Conservation (phyloP, 2,797 vertebrate species). For the Cercopithecus diana region DNA sequence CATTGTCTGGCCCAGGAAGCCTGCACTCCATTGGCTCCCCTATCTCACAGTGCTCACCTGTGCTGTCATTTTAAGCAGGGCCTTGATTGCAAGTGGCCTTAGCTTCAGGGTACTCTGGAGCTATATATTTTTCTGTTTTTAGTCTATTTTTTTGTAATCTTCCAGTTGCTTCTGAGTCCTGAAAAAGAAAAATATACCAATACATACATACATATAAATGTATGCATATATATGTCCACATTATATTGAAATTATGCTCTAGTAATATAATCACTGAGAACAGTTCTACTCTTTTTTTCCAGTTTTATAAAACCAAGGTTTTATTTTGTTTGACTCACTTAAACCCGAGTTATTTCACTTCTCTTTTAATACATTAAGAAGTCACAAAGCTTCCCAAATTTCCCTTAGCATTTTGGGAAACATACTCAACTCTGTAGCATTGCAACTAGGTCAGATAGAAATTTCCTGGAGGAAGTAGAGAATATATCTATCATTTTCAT, state of each 20-base stretch:
- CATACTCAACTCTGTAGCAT: neutral
- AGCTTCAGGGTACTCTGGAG: neutral
- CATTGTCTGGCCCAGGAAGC: neutral
- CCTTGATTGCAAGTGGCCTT: conserved; percentile 63
- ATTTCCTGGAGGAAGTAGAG: conserved; percentile 40
- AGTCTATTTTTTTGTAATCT: neutral
- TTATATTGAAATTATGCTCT: neutral
- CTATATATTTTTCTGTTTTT: neutral
- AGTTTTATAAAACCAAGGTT: neutral
- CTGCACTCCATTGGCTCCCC: neutral
- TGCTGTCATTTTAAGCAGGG: conserved; percentile 47
- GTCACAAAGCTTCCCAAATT: conserved; percentile 27
- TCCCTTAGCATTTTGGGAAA: conserved; percentile 38
- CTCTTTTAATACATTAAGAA: conserved; percentile 28
- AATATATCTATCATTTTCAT: conserved; percentile 60
- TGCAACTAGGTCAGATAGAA: conserved; percentile 63
- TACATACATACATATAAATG: neutral
- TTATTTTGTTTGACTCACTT: conserved; percentile 31
- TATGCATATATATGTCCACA: neutral
- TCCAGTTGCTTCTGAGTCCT: neutral
- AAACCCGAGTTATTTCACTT: conserved; percentile 28
- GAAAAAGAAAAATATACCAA: neutral
- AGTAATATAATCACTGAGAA: neutral
- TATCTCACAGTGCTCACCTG: neutral
- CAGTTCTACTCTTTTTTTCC: neutral